Evolutionary conservation across 2,113 vertebrate species (phyloP), one percentile per base, ranked within the genome.

Genomic region (Entosphenus tridentatus): DNA sequence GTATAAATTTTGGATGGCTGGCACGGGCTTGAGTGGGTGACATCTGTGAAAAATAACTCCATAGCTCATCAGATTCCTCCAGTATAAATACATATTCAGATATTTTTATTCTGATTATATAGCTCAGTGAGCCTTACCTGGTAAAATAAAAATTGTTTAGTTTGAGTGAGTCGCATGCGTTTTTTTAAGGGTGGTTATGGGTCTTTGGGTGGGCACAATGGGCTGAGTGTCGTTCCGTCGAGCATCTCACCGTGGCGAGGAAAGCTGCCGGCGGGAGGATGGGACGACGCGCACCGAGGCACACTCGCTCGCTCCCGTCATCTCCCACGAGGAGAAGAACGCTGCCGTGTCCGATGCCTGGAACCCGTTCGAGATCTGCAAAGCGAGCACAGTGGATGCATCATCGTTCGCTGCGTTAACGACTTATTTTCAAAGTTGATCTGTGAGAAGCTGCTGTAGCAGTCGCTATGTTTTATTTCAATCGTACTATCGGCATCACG

Each of bases 261-360:
- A 65, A 65, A 65, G 62, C 8, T n/a, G 21, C n/a, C 62, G 62
- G 62, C 21, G 62, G 2, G 62, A 65, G 21, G 62, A 65, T 65
- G n/a, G 62, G 9, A 21, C 62, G 21, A 65, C 62, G 21, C 62
- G n/a, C 21, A 21, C n/a, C n/a, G 62, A n/a, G 21, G 62, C 62
- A 65, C 62, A 65, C 21, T 65, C 62, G 10, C 10, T 11, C 62
- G 21, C n/a, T 65, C 62, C 62, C 8, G 62, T 65, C 62, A 65
- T n/a, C 18, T 65, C 62, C 62, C 62, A 65, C 18, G 62, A n/a
- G n/a, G n/a, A n/a, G 62, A 65, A 65, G 62, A 65, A 65, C 62
- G n/a, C n/a, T 11, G n/a, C 62, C 2, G 18, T 65, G 62, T 65
- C 62, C 18, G n/a, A 16, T 65, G 62, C 62, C n/a, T 65, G n/a